A percentile compares a stretch with the other conserved stretches of the same genome.
Evolutionary conservation across 2,113 vertebrate genomes (phyloP).

Genomic region (Marmota flaviventris): DNA sequence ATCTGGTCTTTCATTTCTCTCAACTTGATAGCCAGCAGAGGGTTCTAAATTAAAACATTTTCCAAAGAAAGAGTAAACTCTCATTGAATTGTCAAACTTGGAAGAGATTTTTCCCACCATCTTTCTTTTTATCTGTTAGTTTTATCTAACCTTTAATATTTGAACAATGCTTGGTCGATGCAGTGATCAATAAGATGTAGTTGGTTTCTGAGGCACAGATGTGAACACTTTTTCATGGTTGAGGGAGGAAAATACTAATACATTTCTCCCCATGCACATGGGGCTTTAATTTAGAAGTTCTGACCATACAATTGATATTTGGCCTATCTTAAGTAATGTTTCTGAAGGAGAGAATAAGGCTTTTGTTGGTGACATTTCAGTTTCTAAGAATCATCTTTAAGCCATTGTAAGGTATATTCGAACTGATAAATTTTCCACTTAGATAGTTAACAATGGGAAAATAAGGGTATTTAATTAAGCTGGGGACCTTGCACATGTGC

Average conservation of each 20-base stretch:
- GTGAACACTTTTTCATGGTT: background rate
- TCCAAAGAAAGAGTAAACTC: slow-evolving; percentile 65
- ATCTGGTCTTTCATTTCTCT: slow-evolving; percentile 49
- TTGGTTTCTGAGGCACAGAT: background rate
- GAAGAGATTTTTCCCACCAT: slow-evolving; percentile 78
- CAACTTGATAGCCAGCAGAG: background rate
- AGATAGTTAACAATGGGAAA: background rate
- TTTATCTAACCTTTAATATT: background rate
- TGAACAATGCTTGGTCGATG: background rate
- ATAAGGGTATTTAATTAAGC: background rate
- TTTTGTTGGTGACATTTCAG: background rate
- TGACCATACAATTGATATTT: background rate
- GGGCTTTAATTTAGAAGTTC: background rate
- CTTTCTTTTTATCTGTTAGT: background rate
- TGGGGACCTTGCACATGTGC: background rate
- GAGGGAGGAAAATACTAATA: background rate
- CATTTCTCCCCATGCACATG: background rate
- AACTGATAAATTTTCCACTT: background rate
- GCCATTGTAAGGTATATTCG: background rate
- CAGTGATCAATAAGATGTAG: background rate
- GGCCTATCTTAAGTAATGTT: background rate
- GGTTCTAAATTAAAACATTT: slow-evolving; percentile 60
- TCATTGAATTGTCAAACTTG: slow-evolving; percentile 72
- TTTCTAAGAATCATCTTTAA: background rate
- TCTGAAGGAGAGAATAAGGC: background rate